Conservation (phyloP, 2,113 vertebrate species). For the Alexandromys fortis region DNA sequence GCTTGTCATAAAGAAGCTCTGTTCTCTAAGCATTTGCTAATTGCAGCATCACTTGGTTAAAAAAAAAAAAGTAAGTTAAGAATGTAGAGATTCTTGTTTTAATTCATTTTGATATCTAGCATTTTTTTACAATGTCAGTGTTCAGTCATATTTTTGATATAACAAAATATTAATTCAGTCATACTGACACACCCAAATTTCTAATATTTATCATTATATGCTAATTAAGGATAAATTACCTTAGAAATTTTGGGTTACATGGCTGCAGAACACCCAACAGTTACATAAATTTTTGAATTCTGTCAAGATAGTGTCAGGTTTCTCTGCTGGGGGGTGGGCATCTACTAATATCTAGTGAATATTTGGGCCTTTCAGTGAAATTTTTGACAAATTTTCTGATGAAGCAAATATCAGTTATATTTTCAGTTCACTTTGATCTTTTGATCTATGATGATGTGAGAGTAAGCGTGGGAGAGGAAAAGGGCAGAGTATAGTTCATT, state of each 20-base stretch:
- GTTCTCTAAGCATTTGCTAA: constrained; percentile 70
- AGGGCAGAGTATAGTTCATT: constrained; percentile 71
- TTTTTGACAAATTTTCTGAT: constrained; percentile 66
- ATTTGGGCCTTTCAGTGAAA: constrained; percentile 50
- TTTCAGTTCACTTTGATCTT: constrained; percentile 69
- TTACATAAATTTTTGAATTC: constrained; percentile 66
- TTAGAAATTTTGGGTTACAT: constrained; percentile 43
- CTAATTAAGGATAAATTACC: constrained; percentile 68
- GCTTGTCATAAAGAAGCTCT: constrained; percentile 78
- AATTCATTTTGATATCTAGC: constrained; percentile 63
- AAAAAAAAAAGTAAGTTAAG: constrained; percentile 43
- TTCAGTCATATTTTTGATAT: constrained; percentile 58
- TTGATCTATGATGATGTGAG: constrained; percentile 64
- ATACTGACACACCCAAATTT: constrained; percentile 26
- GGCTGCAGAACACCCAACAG: constrained; percentile 27
- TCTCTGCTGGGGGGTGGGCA: not conserved
- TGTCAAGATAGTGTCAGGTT: constrained; percentile 57
- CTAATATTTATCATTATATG: constrained; percentile 57
- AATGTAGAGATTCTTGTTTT: constrained; percentile 66
- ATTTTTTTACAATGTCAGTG: constrained; percentile 29
- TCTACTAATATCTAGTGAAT: constrained; percentile 68
- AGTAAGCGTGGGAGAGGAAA: constrained; percentile 40
- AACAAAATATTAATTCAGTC: constrained; percentile 60
- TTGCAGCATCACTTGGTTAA: constrained; percentile 56
- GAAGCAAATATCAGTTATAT: constrained; percentile 48